These are phyloP conservation scores for Stenotaenia linearis DNA, from an alignment of 2,888 invertebrate genomes.

Conservation along the genomic window DNA sequence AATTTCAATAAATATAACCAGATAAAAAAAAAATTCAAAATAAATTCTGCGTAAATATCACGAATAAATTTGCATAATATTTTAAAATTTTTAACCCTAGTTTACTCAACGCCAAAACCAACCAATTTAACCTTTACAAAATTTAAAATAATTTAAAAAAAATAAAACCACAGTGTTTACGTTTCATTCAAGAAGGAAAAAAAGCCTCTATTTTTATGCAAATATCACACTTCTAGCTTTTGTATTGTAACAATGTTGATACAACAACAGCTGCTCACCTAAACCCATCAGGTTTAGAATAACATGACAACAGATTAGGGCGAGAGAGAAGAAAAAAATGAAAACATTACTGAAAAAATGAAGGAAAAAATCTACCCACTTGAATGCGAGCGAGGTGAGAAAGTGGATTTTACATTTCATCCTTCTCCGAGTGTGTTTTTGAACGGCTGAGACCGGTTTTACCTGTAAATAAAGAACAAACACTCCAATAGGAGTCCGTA, in stretches of 20 bases:
- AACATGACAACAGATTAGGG: constrained; percentile 21
- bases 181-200: background rate
- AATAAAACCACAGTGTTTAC: background rate
- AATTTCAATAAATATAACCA: background rate
- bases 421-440: background rate
- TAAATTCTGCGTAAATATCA: background rate
- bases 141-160: too few relatives aligned
- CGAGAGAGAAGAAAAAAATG: background rate
- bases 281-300: constrained; percentile 22
- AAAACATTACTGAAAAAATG: background rate
- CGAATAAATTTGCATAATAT: background rate
- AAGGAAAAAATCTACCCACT: background rate
- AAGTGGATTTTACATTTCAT: constrained; percentile 2
- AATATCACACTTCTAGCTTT: background rate
- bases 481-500: background rate
- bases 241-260: constrained; percentile 5
- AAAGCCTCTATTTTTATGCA: background rate
- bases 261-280: constrained; percentile 20
- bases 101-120: background rate
- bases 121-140: background rate
- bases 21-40: background rate
- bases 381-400: background rate
- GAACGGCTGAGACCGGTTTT: background rate
- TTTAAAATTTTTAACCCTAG: too few relatives aligned
- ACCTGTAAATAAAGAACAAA: background rate